Evolutionary conservation across 2,797 vertebrate species (phyloP).

Genomic region (Cossypha caffra): DNA sequence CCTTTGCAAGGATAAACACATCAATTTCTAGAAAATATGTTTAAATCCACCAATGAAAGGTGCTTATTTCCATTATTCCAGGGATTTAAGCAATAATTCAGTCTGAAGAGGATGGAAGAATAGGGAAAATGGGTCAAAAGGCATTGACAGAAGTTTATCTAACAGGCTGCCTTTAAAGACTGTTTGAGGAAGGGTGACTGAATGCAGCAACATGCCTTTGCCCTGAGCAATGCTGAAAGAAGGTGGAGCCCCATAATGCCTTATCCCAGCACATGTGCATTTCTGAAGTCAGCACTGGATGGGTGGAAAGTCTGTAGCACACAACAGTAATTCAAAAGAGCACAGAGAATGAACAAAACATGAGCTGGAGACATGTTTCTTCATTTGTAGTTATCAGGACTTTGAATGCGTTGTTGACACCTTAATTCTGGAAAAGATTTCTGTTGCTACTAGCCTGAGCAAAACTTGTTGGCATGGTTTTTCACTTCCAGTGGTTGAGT

Average conservation of each 20-base stretch:
- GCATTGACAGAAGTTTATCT: neutral
- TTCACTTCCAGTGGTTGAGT: neutral
- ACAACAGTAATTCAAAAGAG: fast-evolving
- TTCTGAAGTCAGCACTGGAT: neutral
- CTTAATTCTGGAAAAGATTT: neutral
- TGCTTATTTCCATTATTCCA: neutral
- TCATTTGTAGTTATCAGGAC: neutral
- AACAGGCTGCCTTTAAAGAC: neutral
- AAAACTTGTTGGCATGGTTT: neutral
- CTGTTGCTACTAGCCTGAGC: neutral
- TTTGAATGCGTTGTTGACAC: neutral
- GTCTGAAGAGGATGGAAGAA: neutral
- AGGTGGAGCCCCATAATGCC: neutral
- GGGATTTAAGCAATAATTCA: conserved; percentile 1
- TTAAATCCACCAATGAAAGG: neutral
- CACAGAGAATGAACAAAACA: neutral
- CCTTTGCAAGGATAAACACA: conserved; percentile 22
- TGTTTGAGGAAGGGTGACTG: neutral
- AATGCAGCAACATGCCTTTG: neutral
- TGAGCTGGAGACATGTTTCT: neutral
- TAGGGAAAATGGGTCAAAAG: neutral
- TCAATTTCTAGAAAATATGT: conserved; percentile 31
- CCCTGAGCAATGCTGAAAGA: neutral
- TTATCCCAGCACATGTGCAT: neutral
- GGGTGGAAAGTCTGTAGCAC: neutral